phyloP scores from a whole-genome alignment of 2,113 vertebrate genomes.

The Gymnobelideus leadbeateri region DNA sequence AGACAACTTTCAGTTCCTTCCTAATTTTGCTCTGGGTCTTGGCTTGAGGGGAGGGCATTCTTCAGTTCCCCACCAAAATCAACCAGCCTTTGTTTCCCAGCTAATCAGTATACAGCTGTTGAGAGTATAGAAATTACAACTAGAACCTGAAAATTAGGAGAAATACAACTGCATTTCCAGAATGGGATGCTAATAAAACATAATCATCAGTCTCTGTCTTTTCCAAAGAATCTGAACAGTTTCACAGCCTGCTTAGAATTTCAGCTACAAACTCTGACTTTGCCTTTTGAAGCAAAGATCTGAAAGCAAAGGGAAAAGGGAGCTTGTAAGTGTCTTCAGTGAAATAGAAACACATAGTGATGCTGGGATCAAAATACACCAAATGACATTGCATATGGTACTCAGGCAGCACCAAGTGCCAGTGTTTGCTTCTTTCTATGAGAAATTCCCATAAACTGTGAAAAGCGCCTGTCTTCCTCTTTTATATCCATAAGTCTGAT shows the following conservation, averaged over 20 bases:
- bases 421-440: conserved; percentile 22
- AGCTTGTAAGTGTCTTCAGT: neutral
- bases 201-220: neutral
- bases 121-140: neutral
- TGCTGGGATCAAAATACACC: conserved; percentile 45
- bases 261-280: conserved; percentile 43
- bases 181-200: conserved; percentile 56
- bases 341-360: conserved; percentile 35
- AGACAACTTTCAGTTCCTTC: neutral
- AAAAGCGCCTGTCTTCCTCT: conserved; percentile 49
- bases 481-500: conserved; percentile 55
- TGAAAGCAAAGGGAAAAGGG: conserved; percentile 54
- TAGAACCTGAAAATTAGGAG: conserved; percentile 39
- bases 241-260: conserved; percentile 48
- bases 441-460: conserved; percentile 51
- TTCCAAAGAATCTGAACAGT: conserved; percentile 22
- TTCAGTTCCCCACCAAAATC: neutral
- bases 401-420: neutral
- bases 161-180: conserved; percentile 25
- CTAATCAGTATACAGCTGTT: neutral
- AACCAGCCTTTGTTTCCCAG: conserved; percentile 13
- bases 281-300: conserved; percentile 26
- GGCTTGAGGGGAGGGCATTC: neutral
- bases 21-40: neutral
- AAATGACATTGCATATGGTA: conserved; percentile 34